These are phyloP conservation scores for Globia sparganii DNA, from an alignment of 2,888 invertebrate species.

Conservation along the genomic window DNA sequence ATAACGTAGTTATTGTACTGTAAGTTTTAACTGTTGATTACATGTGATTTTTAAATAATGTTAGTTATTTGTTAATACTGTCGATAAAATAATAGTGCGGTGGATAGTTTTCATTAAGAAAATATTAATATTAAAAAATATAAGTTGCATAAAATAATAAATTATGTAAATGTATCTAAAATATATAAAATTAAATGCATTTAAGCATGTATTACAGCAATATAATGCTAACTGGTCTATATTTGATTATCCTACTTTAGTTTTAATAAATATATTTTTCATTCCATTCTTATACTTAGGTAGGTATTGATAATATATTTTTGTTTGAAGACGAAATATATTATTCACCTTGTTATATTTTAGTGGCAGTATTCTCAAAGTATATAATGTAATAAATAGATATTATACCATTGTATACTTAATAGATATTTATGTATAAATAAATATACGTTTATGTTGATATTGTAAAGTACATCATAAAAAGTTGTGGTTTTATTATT, in stretches of 20 bases:
- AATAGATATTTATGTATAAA: slow-evolving; percentile 49
- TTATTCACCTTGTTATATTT: slow-evolving; percentile 13
- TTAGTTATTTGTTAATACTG: slow-evolving; percentile 43
- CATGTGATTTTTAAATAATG: slow-evolving; percentile 61
- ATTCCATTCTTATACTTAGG: slow-evolving; percentile 2
- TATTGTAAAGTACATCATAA: slow-evolving; percentile 59
- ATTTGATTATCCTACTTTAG: not conserved
- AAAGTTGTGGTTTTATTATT: slow-evolving; percentile 68
- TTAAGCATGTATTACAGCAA: slow-evolving; percentile 2
- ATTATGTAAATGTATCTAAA: too few relatives aligned
- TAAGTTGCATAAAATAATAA: not conserved
- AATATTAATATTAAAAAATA: not conserved
- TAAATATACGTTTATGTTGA: slow-evolving; percentile 49
- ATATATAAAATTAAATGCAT: slow-evolving; percentile 8
- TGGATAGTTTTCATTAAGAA: not conserved
- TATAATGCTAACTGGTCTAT: not conserved
- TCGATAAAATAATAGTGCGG: slow-evolving; percentile 25
- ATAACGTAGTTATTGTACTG: slow-evolving; percentile 41
- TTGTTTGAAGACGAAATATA: not conserved
- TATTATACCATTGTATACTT: slow-evolving; percentile 65
- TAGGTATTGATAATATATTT: not conserved
- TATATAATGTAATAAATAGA: slow-evolving; percentile 45
- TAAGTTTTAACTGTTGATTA: slow-evolving; percentile 65
- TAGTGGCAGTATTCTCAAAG: slow-evolving; percentile 45
- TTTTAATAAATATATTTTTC: not conserved